Base-by-base conservation (phyloP, 2,888 invertebrate genomes). In the Hemaris fuciformis region DNA sequence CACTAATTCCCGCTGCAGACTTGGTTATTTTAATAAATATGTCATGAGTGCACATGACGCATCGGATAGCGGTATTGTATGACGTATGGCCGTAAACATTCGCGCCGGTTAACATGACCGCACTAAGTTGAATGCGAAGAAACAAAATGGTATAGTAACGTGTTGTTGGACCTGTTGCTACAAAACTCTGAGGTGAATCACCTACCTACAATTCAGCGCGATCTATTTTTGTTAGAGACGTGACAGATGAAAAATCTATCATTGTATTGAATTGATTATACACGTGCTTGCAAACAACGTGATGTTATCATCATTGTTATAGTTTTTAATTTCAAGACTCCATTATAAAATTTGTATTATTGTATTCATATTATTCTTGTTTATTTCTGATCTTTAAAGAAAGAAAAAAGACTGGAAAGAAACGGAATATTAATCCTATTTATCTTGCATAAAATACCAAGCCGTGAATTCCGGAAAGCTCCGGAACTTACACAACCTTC, bases 161-260 rank as follows among this genome's bases (percentile, higher is more conserved):
- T 23, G 45, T 23, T 53, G 5, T 48, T 25, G 7, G n/a, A 31
- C 27, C 18, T 31, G 53, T 53, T 53, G 53, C 31, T 53, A 53
- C 31, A 31, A 53, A 31, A 53, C 10, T 31, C 27, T 53, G 53
- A 53, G 31, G 53, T 53, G 31, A 53, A 53, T 53, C 53, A 53
- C 53, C 53, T 53, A 31, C n/a, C 8, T 31, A 27, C 53, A 53
- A 48, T 48, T 48, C 15, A 27, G 48, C 8, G 27, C 48, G 23
- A 27, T 48, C 48, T 48, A 48, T 48, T 48, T 48, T 27, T 48
- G 27, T 48, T 48, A 25, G 2, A 27, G 8, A 48, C 27, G 48
- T 48, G 48, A 48, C 48, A 48, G 48, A 27, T n/a, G 48, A 15
- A n/a, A 27, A 48, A 48, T 48, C 48, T 48, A 48, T 27, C 48